Percentiles rank a stretch among this genome's conserved stretches.
These are phyloP conservation scores for Aproaerema taeniolella DNA, from an alignment of 2,888 invertebrate genomes.

Conservation along the genomic window DNA sequence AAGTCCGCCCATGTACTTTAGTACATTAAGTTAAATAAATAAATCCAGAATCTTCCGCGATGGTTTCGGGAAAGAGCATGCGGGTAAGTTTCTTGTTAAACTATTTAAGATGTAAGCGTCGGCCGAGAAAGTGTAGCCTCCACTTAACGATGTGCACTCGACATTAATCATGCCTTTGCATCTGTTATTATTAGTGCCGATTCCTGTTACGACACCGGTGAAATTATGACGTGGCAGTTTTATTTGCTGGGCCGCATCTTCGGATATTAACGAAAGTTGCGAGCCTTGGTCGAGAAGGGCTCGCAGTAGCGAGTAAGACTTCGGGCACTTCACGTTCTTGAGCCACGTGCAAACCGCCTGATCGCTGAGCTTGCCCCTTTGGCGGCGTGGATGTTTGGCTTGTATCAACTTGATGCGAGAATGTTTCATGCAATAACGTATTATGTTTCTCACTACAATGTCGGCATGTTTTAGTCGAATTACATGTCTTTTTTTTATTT, in stretches of 20 bases:
- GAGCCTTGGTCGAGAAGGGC: constrained; percentile 22
- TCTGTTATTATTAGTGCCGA: constrained; percentile 9
- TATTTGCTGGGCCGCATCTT: constrained; percentile 16
- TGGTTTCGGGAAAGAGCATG: too few species aligned
- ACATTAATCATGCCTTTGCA: constrained; percentile 16
- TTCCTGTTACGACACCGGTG: constrained; percentile 6
- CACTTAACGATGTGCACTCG: constrained; percentile 8
- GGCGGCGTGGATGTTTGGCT: neutral
- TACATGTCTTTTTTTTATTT: constrained; percentile 19
- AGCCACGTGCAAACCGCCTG: neutral
- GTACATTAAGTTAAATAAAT: too few species aligned
- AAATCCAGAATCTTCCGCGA: too few species aligned
- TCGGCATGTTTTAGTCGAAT: constrained; percentile 16
- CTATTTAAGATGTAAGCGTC: constrained; percentile 18
- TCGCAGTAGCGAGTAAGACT: constrained; percentile 4
- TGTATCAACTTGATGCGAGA: neutral
- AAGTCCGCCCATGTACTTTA: too few species aligned
- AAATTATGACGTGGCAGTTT: constrained; percentile 4
- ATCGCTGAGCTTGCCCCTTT: neutral
- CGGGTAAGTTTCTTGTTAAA: constrained; percentile 13
- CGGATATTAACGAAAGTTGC: constrained; percentile 14
- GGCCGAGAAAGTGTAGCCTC: constrained; percentile 11
- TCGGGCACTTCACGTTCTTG: neutral
- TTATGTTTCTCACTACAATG: constrained; percentile 15
- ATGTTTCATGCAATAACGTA: constrained; percentile 16